A percentile compares a stretch with the other conserved stretches of the same genome.
Conservation (phyloP, 2,888 invertebrate genomes). For the Acrobasis suavella region DNA sequence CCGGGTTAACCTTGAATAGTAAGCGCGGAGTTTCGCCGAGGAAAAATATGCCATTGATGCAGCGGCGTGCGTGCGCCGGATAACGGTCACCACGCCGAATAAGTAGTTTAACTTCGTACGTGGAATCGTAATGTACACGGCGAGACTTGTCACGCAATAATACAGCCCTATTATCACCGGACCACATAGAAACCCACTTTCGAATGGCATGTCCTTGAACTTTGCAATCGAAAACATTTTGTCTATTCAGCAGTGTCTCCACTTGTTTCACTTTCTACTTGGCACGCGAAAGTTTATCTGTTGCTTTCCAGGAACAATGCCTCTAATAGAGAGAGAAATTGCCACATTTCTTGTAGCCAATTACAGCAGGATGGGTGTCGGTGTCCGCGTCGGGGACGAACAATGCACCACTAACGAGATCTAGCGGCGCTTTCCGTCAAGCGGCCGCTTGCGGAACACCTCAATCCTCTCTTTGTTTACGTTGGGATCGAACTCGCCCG, state of each 20-base stretch:
- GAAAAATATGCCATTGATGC: slow-evolving; percentile 81
- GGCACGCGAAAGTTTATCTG: slow-evolving; percentile 24
- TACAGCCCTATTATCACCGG: slow-evolving; percentile 57
- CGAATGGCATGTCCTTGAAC: slow-evolving; percentile 68
- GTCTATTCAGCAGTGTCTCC: slow-evolving; percentile 23
- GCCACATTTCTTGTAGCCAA: slow-evolving; percentile 41
- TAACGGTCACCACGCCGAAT: slow-evolving; percentile 79
- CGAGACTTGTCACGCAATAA: slow-evolving; percentile 72
- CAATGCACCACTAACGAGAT: slow-evolving; percentile 66
- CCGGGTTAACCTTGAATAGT: slow-evolving; percentile 81
- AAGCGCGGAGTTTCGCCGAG: slow-evolving; percentile 76
- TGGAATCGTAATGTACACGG: slow-evolving; percentile 75
- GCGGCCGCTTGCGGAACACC: slow-evolving; percentile 55
- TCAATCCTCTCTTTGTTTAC: slow-evolving; percentile 72
- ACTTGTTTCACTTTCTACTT: slow-evolving; percentile 31
- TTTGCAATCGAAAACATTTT: slow-evolving; percentile 29
- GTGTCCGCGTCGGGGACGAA: slow-evolving; percentile 44
- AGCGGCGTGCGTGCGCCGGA: slow-evolving; percentile 74
- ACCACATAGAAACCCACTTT: slow-evolving; percentile 69
- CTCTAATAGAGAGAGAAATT: slow-evolving; percentile 35
- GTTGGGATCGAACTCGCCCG: slow-evolving; percentile 58
- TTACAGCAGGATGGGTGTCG: slow-evolving; percentile 40
- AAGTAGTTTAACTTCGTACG: slow-evolving; percentile 77
- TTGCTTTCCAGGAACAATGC: slow-evolving; percentile 25
- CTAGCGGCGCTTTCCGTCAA: slow-evolving; percentile 53